phyloP scores from a whole-genome alignment of 1,140 invertebrate genomes.

The Conus ventricosus region DNA sequence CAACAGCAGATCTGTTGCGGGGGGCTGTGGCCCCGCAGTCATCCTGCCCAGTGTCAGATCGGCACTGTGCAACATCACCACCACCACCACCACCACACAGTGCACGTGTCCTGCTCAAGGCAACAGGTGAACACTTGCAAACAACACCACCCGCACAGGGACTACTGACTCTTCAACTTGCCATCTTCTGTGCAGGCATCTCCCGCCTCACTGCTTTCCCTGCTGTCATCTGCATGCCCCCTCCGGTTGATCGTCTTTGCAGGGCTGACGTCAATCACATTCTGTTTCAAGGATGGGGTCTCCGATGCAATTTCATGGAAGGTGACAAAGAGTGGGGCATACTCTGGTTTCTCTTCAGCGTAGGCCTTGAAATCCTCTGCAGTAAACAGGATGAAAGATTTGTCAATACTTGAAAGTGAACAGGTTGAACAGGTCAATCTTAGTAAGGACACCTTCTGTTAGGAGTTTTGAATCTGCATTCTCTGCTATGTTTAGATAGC shows the following conservation, averaged over 20 bases:
- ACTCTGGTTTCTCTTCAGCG: conserved; percentile 71
- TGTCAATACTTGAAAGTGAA: too few relatives aligned
- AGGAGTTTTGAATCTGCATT: too few relatives aligned
- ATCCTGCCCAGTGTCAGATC: too few relatives aligned
- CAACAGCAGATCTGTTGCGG: too few relatives aligned
- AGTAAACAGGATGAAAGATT: conserved; percentile 18
- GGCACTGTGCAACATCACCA: too few relatives aligned
- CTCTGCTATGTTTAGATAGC: too few relatives aligned
- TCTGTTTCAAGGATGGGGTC: not conserved
- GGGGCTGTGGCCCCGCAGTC: too few relatives aligned
- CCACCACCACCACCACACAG: too few relatives aligned
- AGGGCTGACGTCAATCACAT: not conserved
- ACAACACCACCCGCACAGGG: not conserved
- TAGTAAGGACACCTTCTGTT: too few relatives aligned
- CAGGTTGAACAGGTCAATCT: too few relatives aligned
- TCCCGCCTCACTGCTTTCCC: not conserved
- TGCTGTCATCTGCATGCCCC: not conserved
- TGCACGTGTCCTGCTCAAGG: too few relatives aligned
- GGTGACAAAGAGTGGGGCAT: conserved; percentile 64
- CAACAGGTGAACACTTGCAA: not conserved
- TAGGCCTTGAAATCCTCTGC: conserved; percentile 72
- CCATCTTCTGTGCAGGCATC: not conserved
- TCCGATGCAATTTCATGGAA: conserved; percentile 47
- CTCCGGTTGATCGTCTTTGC: not conserved
- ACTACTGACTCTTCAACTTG: conserved; percentile 1